A percentile compares a stretch with the other conserved stretches of the same genome.
phyloP scores from a whole-genome alignment of 64 coral and sea anemone species.

The Montipora capricornis region DNA sequence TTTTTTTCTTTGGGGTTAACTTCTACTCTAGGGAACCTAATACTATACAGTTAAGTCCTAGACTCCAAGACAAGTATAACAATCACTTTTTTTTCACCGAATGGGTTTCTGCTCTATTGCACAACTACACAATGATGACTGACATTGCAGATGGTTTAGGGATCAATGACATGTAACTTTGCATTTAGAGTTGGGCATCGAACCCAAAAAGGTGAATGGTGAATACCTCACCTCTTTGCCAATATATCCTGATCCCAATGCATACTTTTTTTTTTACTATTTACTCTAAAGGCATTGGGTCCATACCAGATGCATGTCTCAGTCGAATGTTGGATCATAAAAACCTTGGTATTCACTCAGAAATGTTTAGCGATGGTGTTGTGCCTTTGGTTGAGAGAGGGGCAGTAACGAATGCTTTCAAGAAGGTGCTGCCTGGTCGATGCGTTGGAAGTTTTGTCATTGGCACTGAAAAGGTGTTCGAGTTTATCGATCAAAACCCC shows the following conservation, averaged over 20 bases:
- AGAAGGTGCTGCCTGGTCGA: conserved; percentile 82
- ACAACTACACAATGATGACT: no score
- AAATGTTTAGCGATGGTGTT: conserved; percentile 99
- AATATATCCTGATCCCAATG: neutral
- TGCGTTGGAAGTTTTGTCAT: conserved; percentile 96
- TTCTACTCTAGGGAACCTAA: no score
- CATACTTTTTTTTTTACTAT: neutral
- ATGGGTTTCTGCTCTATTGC: no score
- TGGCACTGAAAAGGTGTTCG: conserved; percentile 88
- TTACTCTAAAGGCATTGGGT: conserved; percentile 81
- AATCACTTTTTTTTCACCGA: no score
- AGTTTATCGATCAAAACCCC: conserved; percentile 94
- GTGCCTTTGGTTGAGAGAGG: conserved; percentile 79
- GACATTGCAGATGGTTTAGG: no score
- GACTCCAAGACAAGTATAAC: no score
- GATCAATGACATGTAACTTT: no score
- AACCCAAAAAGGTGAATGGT: no score
- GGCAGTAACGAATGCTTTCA: conserved; percentile 87
- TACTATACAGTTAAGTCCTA: no score
- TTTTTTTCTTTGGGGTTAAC: no score
- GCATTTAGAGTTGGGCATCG: no score
- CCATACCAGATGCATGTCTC: conserved; percentile 91
- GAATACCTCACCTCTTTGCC: no score
- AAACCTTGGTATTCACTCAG: conserved; percentile 94
- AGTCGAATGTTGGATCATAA: conserved; percentile 81